Conservation (phyloP, 2,113 vertebrate species). For the Nipponia nippon region DNA sequence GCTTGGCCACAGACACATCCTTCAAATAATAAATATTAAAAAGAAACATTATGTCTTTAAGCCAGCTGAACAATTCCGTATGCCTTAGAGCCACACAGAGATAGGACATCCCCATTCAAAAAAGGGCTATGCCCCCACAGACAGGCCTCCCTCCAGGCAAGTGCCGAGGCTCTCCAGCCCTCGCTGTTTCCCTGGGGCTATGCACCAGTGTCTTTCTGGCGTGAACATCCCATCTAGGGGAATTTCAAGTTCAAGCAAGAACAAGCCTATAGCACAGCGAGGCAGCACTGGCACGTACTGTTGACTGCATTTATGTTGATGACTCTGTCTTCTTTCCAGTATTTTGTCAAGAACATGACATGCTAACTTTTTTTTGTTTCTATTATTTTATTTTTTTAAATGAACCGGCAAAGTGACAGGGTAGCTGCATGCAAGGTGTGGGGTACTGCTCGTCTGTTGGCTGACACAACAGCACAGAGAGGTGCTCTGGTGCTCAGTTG, state of each 20-base stretch:
- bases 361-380: background rate
- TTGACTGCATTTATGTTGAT: background rate
- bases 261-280: background rate
- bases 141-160: background rate
- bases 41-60: background rate
- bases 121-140: background rate
- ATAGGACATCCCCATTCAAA: background rate
- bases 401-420: background rate
- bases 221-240: background rate
- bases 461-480: background rate
- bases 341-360: background rate
- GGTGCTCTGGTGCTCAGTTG: background rate
- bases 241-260: background rate
- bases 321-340: background rate
- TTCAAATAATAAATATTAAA: background rate
- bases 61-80: background rate
- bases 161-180: rapidly evolving
- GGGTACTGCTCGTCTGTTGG: background rate
- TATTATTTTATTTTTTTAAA: background rate
- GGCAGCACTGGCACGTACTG: background rate
- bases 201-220: background rate
- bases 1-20: background rate
- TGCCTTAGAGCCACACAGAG: background rate
- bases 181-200: background rate
- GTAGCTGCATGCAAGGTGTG: background rate